Evolutionary conservation across 2,888 invertebrate genomes (phyloP), one percentile per base, ranked within the genome.

Genomic region (Biston betularia): DNA sequence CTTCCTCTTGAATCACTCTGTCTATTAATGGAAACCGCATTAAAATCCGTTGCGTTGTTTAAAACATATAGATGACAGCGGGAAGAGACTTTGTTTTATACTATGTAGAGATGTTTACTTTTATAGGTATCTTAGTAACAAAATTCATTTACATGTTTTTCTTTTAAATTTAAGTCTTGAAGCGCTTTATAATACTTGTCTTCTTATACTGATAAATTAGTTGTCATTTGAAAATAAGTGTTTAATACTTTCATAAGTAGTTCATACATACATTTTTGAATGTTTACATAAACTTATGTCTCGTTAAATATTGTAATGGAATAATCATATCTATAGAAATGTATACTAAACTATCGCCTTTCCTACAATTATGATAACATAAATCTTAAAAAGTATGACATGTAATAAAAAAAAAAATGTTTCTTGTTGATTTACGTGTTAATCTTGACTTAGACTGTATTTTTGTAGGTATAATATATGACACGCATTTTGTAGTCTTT

Each of bases 231-330:
- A 34, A 48, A 54, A 69, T 65, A 72, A 70, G 60, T 71, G 63
- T 73, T 75, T 74, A 68, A 62, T 53, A 68, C 65, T 72, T 44
- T 56, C 53, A 58, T 74, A 80, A 69, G 74, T 76, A 78, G 72
- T 65, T 65, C 34, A 71, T 72, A 72, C n/a, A n/a, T n/a, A 34
- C 64, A 56, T 71, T 38, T 76, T 72, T 75, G 55, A 62, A 77
- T 75, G 73, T 79, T 70, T 75, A 76, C 38, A 42, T 70, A 53
- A 63, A 54, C 35, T 12, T 62, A 68, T 61, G 63, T 55, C n/a
- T 55, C 53, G 55, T 60, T 61, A 56, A 52, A 48, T 55, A 44
- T 68, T 54, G 12, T 67, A 45, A 44, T 38, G 54, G 62, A 64
- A 63, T 55, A 63, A 70, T 45, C 61, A 75, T 72, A 69, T 73